Evolutionary conservation across 1,140 invertebrate genomes (phyloP), one percentile per base, ranked within the genome.

Genomic region (Anadara kagoshimensis): DNA sequence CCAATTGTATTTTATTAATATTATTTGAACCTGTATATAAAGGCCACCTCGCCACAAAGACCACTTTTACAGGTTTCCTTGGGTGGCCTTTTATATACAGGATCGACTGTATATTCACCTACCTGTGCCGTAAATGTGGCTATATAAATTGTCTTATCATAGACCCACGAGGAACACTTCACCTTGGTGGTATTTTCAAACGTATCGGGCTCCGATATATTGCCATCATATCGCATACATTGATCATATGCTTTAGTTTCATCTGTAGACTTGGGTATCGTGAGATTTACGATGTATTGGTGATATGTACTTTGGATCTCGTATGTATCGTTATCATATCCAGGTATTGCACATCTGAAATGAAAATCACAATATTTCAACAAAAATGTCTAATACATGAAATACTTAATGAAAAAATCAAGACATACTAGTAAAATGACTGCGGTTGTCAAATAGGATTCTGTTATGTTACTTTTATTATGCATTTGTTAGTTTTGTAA

Each of bases 291-390:
- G 26, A 69, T 18, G 14, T 44, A n/a, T n/a, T 54, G 49, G 63
- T 84, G 82, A 11, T 29, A 36, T 18, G 65, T 49, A 36, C 69
- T 76, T 62, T 79, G 80, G 43, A 80, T 73, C 11, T 61, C 69
- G 58, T 68, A 84, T 1, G 82, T 84, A 65, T 84, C 82, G 16
- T 78, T 78, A 20, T 57, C 45, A 61, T 77, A 80, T 44, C 73
- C 77, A 14, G 82, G 82, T 49, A 84, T 73, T 5, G 73, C 76
- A 69, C 82, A 84, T 68, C 82, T 84, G 62, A 5, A 62, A 69
- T 49, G 29, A 14, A 36, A 58, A 14, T 56, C 24, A 11, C 10
- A 24, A 22, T 56, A 24, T 0, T 24, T 51, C 49, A 7, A 36
- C 29, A 36, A 36, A n/a, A 36, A 36, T 36, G 29, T 36, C n/a